A percentile compares a stretch with the other conserved stretches of the same genome.
Evolutionary conservation across 2,113 vertebrate species (phyloP).

Genomic region (Galeopterus variegatus): DNA sequence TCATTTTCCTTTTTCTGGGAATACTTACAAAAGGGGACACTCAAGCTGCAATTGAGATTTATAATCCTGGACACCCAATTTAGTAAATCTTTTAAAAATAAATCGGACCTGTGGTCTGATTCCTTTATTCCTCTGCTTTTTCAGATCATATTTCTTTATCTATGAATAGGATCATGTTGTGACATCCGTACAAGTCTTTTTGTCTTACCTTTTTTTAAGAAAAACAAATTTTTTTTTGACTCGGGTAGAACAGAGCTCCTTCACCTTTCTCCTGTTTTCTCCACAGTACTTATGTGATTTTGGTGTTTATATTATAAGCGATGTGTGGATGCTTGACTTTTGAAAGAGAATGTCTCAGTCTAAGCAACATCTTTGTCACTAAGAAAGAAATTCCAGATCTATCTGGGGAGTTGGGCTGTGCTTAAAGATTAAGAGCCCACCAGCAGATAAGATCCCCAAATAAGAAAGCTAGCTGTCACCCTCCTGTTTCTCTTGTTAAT

Average conservation of each 20-base stretch:
- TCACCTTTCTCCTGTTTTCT: not conserved
- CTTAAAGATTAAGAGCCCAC: not conserved
- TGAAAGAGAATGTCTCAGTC: not conserved
- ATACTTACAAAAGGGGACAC: not conserved
- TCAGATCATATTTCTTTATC: not conserved
- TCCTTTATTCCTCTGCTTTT: not conserved
- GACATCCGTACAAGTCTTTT: not conserved
- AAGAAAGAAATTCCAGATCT: not conserved
- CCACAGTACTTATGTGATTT: not conserved
- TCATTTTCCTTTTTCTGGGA: not conserved
- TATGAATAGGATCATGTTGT: not conserved
- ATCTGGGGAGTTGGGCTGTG: not conserved
- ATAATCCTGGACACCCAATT: not conserved
- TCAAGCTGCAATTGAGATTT: not conserved
- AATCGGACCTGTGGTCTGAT: not conserved
- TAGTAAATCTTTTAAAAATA: not conserved
- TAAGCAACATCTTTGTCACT: not conserved
- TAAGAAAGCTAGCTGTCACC: not conserved
- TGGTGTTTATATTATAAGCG: not conserved
- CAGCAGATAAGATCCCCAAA: not conserved
- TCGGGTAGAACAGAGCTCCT: not conserved
- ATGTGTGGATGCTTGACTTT: not conserved
- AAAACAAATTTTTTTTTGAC: slow-evolving; percentile 7
- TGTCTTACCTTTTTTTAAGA: not conserved
- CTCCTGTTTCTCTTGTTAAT: slow-evolving; percentile 1